Percentiles rank a stretch among this genome's conserved stretches.
Evolutionary conservation across 2,113 vertebrate genomes (phyloP).

Genomic region (Pavo muticus): DNA sequence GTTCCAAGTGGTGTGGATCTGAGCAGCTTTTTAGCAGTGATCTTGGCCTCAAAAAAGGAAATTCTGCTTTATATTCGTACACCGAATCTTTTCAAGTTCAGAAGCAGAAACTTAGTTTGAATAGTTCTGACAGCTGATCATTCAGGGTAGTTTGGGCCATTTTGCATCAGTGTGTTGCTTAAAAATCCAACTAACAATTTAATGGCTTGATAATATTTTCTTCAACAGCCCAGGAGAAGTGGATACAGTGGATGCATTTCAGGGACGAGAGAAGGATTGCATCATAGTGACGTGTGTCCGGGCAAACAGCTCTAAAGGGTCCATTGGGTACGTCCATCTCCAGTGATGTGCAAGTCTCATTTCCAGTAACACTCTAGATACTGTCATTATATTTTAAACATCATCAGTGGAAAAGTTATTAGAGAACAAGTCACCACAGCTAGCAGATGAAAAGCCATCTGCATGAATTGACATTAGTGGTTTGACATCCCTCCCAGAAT

Average conservation of each 20-base stretch:
- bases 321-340: conserved; percentile 82
- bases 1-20: background rate
- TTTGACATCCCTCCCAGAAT: background rate
- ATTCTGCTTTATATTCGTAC: background rate
- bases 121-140: background rate
- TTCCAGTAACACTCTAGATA: rapidly evolving
- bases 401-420: background rate
- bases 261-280: conserved; percentile 90
- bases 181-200: background rate
- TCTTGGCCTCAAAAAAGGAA: background rate
- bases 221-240: conserved; percentile 79
- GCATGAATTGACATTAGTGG: background rate
- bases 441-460: background rate
- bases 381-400: rapidly evolving
- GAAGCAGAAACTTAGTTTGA: background rate
- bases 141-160: background rate
- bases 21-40: background rate
- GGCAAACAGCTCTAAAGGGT: conserved; percentile 77
- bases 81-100: background rate
- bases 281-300: conserved; percentile 88
- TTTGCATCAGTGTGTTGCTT: background rate
- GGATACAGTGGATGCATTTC: conserved; percentile 89
- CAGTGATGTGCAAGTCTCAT: background rate
- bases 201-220: background rate
- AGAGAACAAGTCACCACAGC: background rate